phyloP scores from a whole-genome alignment of 1,140 invertebrate species.

The Bradynema listronoti region DNA sequence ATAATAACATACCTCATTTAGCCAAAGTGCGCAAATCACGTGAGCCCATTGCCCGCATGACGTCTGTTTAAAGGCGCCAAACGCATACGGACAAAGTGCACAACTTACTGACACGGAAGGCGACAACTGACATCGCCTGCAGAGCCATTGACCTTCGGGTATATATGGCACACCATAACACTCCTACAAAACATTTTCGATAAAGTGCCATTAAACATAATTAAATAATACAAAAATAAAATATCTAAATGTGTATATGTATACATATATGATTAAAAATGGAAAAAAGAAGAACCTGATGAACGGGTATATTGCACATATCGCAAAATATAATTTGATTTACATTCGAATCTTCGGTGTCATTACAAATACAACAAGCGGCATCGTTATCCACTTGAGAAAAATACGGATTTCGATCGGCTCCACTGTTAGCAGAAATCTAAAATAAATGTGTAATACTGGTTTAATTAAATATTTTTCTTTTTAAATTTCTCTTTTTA shows the following conservation, averaged over 20 bases:
- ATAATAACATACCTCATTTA: conserved; percentile 69
- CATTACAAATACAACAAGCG: conserved; percentile 59
- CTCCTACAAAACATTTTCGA: too few relatives aligned
- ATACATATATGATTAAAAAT: neutral
- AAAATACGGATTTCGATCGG: conserved; percentile 6
- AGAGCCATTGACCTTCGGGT: conserved; percentile 96
- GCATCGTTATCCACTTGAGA: conserved; percentile 35
- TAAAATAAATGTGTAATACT: too few relatives aligned
- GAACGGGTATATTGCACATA: conserved; percentile 60
- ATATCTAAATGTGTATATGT: too few relatives aligned
- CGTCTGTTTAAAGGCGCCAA: conserved; percentile 96
- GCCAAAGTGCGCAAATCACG: conserved; percentile 96
- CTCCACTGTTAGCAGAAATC: conserved; percentile 13
- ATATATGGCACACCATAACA: conserved; percentile 99
- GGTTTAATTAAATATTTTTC: too few relatives aligned
- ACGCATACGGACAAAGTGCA: conserved; percentile 91
- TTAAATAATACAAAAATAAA: neutral
- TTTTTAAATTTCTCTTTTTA: too few relatives aligned
- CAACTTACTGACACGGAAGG: conserved; percentile 90
- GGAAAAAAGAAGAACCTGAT: conserved; percentile 41
- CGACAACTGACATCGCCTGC: conserved; percentile 83
- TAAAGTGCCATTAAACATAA: neutral
- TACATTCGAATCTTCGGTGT: conserved; percentile 90
- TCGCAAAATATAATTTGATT: conserved; percentile 96
- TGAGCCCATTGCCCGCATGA: conserved; percentile 92